Evolutionary conservation across 2,113 vertebrate genomes (phyloP), one percentile per base, ranked within the genome.

Genomic region (Passer domesticus): DNA sequence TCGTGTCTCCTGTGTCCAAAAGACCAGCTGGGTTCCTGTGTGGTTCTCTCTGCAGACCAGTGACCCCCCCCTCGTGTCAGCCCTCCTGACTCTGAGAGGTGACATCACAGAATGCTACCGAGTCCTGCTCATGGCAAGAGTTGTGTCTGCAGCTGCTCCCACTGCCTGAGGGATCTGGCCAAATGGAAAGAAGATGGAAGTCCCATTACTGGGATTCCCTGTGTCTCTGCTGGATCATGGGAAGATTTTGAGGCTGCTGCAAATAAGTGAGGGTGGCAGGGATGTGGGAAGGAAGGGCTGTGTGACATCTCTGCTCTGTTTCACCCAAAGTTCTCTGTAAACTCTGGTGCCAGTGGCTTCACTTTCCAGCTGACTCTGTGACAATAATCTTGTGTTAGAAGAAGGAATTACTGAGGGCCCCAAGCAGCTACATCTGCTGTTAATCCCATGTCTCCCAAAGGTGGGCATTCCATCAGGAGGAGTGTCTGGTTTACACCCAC

Each of bases 61-160:
- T 66, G 97, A 98, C 10, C 98, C 98, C 11, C 97, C 98, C 23
- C 94, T 97, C 18, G 96, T 94, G 62, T 97, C 98, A 24, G 96
- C 98, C 69, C 83, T 97, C 56, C 98, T 99, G 79, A 98, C 97
- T 41, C 69, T 99, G 52, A 98, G 92, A 94, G 98, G 98, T 6
- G 98, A 98, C 4, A 35, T 98, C 52, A 98, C 96, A 4, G 98
- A 97, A 24, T 95, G 96, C 47, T 99, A 99, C 97, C 98, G 62
- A 31, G 46, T 98, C 68, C 80, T 98, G 83, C 83, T 98, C 17
- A 92, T 95, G 59, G 96, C 96, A 31, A 96, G 87, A 55, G 97
- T 98, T 43, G 91, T 98, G 78, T 88, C 97, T 37, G 89, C 75
- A 5, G 18, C 5, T 85, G 53, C 59, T 87, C 35, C 83, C 28